phyloP scores from a whole-genome alignment of 2,797 vertebrate genomes.

The Serranus cabrilla region DNA sequence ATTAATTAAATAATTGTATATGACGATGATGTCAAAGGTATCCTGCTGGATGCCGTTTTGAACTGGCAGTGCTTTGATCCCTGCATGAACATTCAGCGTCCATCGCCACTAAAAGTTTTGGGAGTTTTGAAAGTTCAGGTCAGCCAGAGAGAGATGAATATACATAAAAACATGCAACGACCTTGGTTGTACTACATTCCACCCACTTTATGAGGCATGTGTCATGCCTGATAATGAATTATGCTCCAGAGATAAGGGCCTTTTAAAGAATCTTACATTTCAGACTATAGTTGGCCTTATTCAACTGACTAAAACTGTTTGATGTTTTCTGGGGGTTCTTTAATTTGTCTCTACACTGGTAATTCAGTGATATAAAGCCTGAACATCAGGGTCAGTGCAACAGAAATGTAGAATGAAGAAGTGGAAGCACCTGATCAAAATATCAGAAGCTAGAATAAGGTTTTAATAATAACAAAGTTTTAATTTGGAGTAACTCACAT shows the following conservation, averaged over 20 bases:
- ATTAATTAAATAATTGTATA: conserved; percentile 36
- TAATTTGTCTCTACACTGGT: neutral
- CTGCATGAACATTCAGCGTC: conserved; percentile 24
- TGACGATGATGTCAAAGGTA: conserved; percentile 27
- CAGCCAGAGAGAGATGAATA: neutral
- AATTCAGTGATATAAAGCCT: conserved; percentile 4
- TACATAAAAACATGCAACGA: neutral
- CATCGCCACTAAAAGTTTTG: conserved; percentile 14
- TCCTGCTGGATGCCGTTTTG: conserved; percentile 15
- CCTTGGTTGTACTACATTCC: too few species aligned
- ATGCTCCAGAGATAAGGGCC: neutral
- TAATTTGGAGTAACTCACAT: neutral
- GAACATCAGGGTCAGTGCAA: neutral
- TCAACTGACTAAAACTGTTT: neutral
- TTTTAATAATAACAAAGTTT: too few species aligned
- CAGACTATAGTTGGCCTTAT: neutral
- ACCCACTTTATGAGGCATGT: too few species aligned
- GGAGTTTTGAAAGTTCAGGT: conserved; percentile 24
- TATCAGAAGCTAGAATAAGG: neutral
- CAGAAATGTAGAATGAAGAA: neutral
- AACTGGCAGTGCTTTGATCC: conserved; percentile 21
- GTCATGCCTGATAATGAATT: neutral
- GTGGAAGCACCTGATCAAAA: neutral
- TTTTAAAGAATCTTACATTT: neutral
- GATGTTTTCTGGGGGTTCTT: conserved; percentile 7